Evolutionary conservation across 2,888 invertebrate genomes (phyloP), one percentile per base, ranked within the genome.

Genomic region (Heteromurus nitidus): DNA sequence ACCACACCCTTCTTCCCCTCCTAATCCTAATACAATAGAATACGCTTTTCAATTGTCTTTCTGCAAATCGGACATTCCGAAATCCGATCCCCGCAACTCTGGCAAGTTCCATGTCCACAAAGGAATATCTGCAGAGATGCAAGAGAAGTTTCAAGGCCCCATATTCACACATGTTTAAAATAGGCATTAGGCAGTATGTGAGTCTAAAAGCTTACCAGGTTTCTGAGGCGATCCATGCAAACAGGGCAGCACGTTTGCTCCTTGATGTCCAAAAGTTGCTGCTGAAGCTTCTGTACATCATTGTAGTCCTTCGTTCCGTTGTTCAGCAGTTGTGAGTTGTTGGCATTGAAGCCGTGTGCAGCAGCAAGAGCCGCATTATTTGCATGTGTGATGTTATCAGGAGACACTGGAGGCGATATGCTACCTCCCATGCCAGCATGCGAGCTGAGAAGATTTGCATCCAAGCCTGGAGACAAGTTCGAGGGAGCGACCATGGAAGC

Each of bases 221-320:
- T 98, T 91, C 98, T 98, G 88, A 98, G 91, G 36, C 98, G 94
- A 91, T 99, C 98, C 91, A 99, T 92, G 90, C 98, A 99, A 85
- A 99, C 97, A 3, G 98, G 98, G 89, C 98, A 99, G 95, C 97
- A 97, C 1, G 98, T 98, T 97, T 97, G 97, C 90, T 98, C 98
- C 89, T 97, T 98, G 88, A 98, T 98, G 89, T 98, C 98, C 90
- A 98, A 97, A 83, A 99, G 90, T 89, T 98, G 98, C 89, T 98
- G 97, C 88, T 96, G 95, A 55, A 96, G 90, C 88, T 96, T 96
- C 89, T 95, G 95, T 76, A 98, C 94, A 90, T 98, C 97, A 80
- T 92, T 92, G 84, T 92, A 92, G 89, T 94, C 93, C 85, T 93
- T 91, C 85, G 92, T 92, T 36, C 93, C 93, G 88, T 93, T 93